phyloP scores from a whole-genome alignment of 2,113 vertebrate species.

The Porphyrio hochstetteri region DNA sequence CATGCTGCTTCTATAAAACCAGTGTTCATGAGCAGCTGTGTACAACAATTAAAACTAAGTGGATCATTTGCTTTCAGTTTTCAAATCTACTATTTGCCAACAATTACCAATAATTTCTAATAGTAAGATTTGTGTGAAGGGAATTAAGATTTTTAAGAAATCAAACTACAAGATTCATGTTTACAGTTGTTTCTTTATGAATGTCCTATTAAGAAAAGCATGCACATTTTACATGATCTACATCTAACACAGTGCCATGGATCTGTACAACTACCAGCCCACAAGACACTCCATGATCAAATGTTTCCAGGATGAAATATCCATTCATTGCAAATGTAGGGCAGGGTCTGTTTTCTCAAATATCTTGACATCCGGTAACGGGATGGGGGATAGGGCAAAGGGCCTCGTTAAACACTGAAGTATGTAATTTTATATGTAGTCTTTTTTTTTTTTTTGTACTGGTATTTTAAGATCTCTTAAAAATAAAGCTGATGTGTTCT shows the following conservation, averaged over 20 bases:
- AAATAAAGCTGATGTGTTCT: not conserved
- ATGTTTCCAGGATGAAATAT: not conserved
- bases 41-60: not conserved
- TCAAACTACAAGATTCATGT: not conserved
- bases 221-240: not conserved
- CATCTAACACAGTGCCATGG: not conserved
- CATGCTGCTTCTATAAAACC: not conserved
- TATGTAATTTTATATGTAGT: not conserved
- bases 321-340: not conserved
- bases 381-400: fast-evolving
- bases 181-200: not conserved
- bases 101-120: not conserved
- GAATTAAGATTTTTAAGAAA: not conserved
- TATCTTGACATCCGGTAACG: not conserved
- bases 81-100: not conserved
- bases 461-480: not conserved
- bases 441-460: not conserved
- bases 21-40: not conserved
- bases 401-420: not conserved
- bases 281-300: not conserved
- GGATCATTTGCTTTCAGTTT: not conserved
- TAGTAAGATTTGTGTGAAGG: not conserved
- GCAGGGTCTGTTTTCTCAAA: not conserved
- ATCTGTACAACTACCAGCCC: not conserved
- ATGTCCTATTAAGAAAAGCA: not conserved